A percentile compares a stretch with the other conserved stretches of the same genome.
These are phyloP conservation scores for Lithobates pipiens DNA, from an alignment of 2,797 vertebrate species.

Conservation along the genomic window DNA sequence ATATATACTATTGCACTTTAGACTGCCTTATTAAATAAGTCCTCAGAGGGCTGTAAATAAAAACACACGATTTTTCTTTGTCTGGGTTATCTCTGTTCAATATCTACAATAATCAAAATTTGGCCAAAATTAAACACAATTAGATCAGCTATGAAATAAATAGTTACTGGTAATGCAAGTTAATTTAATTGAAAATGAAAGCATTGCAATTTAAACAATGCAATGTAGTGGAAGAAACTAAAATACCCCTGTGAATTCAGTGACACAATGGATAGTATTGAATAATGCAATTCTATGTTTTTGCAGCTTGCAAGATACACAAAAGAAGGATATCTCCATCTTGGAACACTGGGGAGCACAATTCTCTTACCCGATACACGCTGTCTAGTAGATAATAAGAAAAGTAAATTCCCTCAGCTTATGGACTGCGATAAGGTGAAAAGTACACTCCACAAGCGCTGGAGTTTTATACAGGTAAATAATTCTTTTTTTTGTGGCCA, in stretches of 20 bases:
- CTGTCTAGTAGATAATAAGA: constrained; percentile 90
- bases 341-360: constrained; percentile 91
- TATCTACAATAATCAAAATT: not conserved
- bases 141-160: not conserved
- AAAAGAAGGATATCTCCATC: constrained; percentile 88
- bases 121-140: not conserved
- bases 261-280: not conserved
- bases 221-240: not conserved
- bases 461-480: constrained; percentile 92
- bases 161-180: not conserved
- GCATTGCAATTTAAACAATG: not conserved
- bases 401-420: constrained; percentile 87
- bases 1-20: too few relatives aligned
- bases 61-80: too few relatives aligned
- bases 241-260: too few relatives aligned
- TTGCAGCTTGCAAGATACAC: constrained; percentile 90
- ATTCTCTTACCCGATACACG: constrained; percentile 87
- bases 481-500: not conserved
- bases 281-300: constrained; percentile 17
- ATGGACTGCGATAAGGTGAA: constrained; percentile 92
- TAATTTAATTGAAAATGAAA: not conserved
- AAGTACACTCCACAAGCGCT: constrained; percentile 86
- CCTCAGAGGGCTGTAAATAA: too few relatives aligned
- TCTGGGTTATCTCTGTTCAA: not conserved
- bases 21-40: too few relatives aligned